These are phyloP conservation scores for Siderastrea radians DNA, from an alignment of 92 coral and sea anemone genomes.

Conservation along the genomic window DNA sequence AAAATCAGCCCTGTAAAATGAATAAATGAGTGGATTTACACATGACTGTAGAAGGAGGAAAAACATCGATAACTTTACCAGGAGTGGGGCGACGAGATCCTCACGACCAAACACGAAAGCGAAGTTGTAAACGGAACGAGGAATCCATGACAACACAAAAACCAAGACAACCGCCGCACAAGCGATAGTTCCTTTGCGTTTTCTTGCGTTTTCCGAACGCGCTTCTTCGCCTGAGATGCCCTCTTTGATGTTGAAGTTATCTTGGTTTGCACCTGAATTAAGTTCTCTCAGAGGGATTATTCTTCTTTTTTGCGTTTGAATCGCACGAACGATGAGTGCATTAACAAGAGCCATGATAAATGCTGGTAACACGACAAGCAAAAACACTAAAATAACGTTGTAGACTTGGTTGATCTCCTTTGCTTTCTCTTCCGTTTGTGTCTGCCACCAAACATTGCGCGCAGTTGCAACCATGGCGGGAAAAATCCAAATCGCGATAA, in stretches of 20 bases:
- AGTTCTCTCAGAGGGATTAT: constrained; percentile 17
- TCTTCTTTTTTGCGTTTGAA: constrained; percentile 49
- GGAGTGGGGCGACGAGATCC: constrained; percentile 44
- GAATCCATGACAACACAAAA: constrained; percentile 76
- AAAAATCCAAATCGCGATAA: constrained; percentile 48
- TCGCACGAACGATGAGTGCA: constrained; percentile 55
- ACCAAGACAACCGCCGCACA: constrained; percentile 64
- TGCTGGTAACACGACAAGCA: constrained; percentile 65
- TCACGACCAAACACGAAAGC: constrained; percentile 50
- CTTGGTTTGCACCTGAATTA: not conserved
- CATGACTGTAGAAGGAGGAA: constrained; percentile 78
- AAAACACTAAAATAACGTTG: constrained; percentile 51
- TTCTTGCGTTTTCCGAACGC: constrained; percentile 9
- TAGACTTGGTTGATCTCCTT: constrained; percentile 54
- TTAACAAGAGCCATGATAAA: constrained; percentile 50
- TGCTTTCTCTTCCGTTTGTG: constrained; percentile 10
- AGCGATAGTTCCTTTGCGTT: constrained; percentile 59
- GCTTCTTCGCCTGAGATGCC: not conserved
- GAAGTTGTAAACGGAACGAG: constrained; percentile 64
- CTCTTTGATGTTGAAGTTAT: not conserved
- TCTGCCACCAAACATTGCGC: constrained; percentile 59
- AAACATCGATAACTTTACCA: constrained; percentile 69
- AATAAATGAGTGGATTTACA: constrained; percentile 72
- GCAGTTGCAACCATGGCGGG: constrained; percentile 64
- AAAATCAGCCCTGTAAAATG: constrained; percentile 80